Base-by-base conservation (phyloP, 2,888 invertebrate species). In the Acleris literana region DNA sequence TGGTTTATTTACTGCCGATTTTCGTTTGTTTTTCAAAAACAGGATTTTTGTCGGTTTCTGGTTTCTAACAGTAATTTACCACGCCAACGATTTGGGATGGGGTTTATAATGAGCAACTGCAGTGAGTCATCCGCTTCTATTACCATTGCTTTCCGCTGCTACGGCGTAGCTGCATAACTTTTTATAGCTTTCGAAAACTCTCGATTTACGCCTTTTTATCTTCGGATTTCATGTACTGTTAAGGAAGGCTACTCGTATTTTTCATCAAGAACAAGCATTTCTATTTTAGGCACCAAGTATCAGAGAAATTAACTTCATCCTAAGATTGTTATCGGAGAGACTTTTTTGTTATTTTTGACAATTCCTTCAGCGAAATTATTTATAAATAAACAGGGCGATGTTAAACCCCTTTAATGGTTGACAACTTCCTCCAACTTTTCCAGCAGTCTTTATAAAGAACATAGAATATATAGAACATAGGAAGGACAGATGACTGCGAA, bases 101-200 rank as follows among this genome's bases (percentile, higher is more conserved):
- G 29, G 46, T 53, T 53, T 22, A 51, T 17, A 13, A 39, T 17
- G n/a, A 22, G 48, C 54, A 18, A 20, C 1, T 46, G 13, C 20
- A 33, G 54, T 62, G 62, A 62, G 62, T 62, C 54, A 62, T 62
- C 33, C 48, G 9, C 33, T 20, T 33, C 54, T 62, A 20, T 39
- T 46, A 46, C 46, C 54, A 54, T 20, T 29, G 48, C 39, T 62
- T 54, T 33, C 33, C 5, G n/a, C 44, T 46, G 43, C 56, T 22
- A 43, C 43, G 13, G 11, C 13, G 39, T 39, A 39, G 29, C 39
- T 54, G 9, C 39, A 54, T 39, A 39, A 54, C 39, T 13, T 11
- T 39, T 39, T 39, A 9, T 33, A 9, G 33, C 33, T 33, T 33
- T 33, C 9, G 2, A 33, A 33, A 33, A 3, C 33, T 33, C 33